Conservation (phyloP, 2,113 vertebrate genomes). For the Caretta caretta region DNA sequence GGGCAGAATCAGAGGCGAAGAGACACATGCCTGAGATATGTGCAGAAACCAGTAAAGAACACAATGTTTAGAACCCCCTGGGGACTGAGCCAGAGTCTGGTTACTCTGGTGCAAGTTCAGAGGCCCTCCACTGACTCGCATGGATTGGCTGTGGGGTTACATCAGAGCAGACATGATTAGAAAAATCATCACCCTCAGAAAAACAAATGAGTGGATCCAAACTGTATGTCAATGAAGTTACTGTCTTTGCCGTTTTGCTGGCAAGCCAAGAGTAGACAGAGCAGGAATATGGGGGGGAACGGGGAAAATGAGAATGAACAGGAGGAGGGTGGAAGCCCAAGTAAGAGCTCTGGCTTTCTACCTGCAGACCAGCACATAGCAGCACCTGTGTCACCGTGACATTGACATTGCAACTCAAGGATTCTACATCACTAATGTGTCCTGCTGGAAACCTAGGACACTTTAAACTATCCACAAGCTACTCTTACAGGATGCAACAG, state of each 20-base stretch:
- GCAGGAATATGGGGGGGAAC: background rate
- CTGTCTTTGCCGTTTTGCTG: background rate
- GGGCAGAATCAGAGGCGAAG: background rate
- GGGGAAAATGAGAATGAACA: fast-evolving
- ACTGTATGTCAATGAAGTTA: background rate
- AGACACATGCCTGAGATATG: background rate
- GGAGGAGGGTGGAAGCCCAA: background rate
- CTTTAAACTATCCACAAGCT: background rate
- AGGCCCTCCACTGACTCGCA: background rate
- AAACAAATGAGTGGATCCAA: background rate
- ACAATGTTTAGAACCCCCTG: fast-evolving
- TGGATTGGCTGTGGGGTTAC: background rate
- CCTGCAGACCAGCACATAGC: background rate
- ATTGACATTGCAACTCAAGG: background rate
- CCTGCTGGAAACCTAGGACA: background rate
- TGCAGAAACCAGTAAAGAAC: background rate
- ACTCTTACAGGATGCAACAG: background rate
- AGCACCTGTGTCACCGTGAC: background rate
- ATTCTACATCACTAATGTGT: background rate
- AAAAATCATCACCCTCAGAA: background rate
- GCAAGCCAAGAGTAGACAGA: background rate
- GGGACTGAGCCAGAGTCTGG: fast-evolving
- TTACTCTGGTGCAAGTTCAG: background rate
- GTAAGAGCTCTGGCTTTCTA: background rate
- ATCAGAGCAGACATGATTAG: background rate